Base-by-base conservation (phyloP, 2,888 invertebrate species). In the Halictus ligatus region DNA sequence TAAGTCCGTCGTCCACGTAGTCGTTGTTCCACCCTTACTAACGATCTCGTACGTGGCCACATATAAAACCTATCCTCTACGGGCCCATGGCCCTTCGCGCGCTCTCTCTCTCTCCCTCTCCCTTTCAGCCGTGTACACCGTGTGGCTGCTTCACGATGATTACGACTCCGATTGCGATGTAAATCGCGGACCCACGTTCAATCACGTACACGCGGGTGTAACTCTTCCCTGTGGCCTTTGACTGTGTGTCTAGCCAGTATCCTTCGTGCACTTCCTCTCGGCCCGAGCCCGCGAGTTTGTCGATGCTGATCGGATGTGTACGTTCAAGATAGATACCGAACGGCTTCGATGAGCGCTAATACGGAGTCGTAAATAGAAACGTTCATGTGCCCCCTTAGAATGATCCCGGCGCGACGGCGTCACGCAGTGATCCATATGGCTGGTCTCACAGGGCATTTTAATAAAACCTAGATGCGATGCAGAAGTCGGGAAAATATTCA, bases 121-220 rank as follows among this genome's bases (percentile, higher is more conserved):
- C n/a, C 75, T 60, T 67, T 80, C 78, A 35, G 64, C 72, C 81
- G 81, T 84, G 82, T 85, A 83, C 79, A 84, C 80, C 86, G 82
- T 82, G 81, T 83, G 82, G 72, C 82, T 87, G 91, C 84, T 80
- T 90, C 89, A 86, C 90, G 92, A 91, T 94, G 93, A 94, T 94
- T 94, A 93, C 94, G 92, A 91, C 92, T 87, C 89, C 94, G 93
- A 93, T 93, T 92, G 93, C 94, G 92, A 94, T 94, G 94, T 94
- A 94, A 94, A 94, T 94, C 94, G 92, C 92, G 91, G 90, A 85
- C 88, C 91, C 89, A 91, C 92, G 93, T 93, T 94, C 92, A 93
- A 93, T 94, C 93, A 94, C 92, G 93, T 91, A 92, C 92, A 91
- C 90, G 87, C 88, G 87, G 87, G 88, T 83, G 86, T 89, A 89